Evolutionary conservation across 2,113 vertebrate species (phyloP), one percentile per base, ranked within the genome.

Genomic region (Pelobates fuscus): DNA sequence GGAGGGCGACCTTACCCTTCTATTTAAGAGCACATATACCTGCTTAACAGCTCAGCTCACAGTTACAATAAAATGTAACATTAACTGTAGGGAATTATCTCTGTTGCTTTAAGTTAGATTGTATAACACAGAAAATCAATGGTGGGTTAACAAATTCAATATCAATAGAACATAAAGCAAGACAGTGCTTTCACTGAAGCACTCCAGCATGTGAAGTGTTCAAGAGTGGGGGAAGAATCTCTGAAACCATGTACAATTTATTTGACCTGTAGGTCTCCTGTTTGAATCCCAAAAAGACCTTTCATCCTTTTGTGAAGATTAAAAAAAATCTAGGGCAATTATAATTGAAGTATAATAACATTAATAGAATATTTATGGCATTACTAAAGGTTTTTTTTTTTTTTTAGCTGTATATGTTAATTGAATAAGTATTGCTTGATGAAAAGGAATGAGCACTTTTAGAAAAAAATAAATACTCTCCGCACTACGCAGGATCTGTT

Each of bases 141-240:
- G 81, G 86, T 84, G 86, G 89, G 84, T 87, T 89, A 88, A 90
- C 89, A 89, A 88, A 91, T 90, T 87, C 90, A 89, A 78, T 89
- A 88, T 89, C 88, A 84, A 87, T 90, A 91, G 87, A 83, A 88
- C 89, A 81, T 85, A 84, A 89, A 88, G 88, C 72, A 86, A 78
- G 82, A 77, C 80, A 49, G 57, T 79, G 78, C 82, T 87, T 88
- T 85, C 79, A 83, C 72, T 79, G 85, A n/a, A 82, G 23, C 82
- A 86, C 83, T 84, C 54, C 52, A 23, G 63, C 27, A 29, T 67
- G 64, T 37, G 41, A 75, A 65, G 71, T 65, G 30, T 30, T 57
- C 49, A 26, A 8, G 23, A 3, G 73, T 84, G 32, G 77, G 84
- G 21, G 80, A 52, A 46, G 74, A 65, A 5, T 82, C 84, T 83